Percentiles rank a stretch among this genome's conserved stretches.
Conservation (phyloP, 2,113 vertebrate genomes). For the Bos javanicus region DNA sequence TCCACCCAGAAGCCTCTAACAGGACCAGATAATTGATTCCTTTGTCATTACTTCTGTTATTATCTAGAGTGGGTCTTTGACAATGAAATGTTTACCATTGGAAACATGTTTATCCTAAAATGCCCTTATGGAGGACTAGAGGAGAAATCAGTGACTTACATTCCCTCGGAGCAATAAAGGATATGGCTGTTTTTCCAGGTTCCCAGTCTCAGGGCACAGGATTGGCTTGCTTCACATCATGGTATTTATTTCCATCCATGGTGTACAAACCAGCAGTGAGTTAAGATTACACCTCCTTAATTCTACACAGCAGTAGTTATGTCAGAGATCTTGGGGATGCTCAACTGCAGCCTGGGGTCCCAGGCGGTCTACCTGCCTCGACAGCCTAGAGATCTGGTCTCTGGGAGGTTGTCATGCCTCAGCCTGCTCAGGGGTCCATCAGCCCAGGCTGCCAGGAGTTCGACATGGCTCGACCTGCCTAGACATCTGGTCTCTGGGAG, state of each 20-base stretch:
- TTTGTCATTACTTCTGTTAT: not conserved
- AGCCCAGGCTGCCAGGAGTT: not conserved
- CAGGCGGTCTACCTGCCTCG: not conserved
- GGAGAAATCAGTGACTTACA: not conserved
- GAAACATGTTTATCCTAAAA: not conserved
- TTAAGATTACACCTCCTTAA: not conserved
- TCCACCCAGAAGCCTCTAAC: not conserved
- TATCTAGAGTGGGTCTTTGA: not conserved
- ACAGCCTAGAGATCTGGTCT: not conserved
- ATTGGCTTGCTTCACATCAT: not conserved
- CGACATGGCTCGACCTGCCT: accelerated
- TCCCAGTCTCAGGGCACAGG: not conserved
- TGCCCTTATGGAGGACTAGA: not conserved
- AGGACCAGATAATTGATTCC: not conserved
- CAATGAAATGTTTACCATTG: not conserved
- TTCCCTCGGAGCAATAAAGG: not conserved
- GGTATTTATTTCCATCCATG: not conserved
- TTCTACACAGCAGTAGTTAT: not conserved
- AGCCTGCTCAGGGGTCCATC: not conserved
- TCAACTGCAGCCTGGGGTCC: not conserved
- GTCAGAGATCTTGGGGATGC: not conserved
- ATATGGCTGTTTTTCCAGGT: not conserved
- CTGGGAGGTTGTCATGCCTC: not conserved
- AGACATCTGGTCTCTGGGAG: not conserved
- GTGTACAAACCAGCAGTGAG: not conserved